Conservation (phyloP, 1,140 invertebrate species). For the Drosophila elegans region DNA sequence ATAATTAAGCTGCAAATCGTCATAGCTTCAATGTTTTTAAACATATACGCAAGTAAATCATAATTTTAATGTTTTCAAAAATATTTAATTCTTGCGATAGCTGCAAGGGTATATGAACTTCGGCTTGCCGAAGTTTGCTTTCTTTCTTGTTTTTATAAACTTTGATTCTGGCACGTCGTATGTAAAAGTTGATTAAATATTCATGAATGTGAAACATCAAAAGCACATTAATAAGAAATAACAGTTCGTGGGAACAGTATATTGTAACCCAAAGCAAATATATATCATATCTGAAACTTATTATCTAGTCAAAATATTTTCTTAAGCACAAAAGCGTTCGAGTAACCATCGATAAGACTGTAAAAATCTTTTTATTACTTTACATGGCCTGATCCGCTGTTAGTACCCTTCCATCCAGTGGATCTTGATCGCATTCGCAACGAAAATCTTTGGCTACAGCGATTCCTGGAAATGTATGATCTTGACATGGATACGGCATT, state of each 20-base stretch:
- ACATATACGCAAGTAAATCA: no score
- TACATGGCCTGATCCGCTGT: neutral
- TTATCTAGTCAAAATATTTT: neutral
- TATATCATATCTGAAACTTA: neutral
- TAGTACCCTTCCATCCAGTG: slow-evolving; percentile 86
- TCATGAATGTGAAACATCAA: neutral
- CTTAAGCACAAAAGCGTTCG: neutral
- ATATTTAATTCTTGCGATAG: no score
- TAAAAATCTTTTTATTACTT: slow-evolving; percentile 4
- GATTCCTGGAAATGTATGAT: slow-evolving; percentile 90
- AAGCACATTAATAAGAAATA: neutral
- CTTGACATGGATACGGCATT: slow-evolving; percentile 88
- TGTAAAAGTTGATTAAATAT: neutral
- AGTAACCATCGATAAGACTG: slow-evolving; percentile 5
- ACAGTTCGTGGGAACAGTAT: neutral
- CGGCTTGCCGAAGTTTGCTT: no score
- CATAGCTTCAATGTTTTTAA: no score
- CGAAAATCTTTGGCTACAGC: slow-evolving; percentile 88
- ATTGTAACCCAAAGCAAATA: neutral
- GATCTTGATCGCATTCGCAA: slow-evolving; percentile 89
- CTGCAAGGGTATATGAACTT: no score
- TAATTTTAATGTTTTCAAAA: no score
- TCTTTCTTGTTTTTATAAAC: no score
- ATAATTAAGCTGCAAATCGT: no score
- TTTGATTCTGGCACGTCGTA: neutral